Conservation (phyloP, 2,888 invertebrate species). For the Pterostichus niger region DNA sequence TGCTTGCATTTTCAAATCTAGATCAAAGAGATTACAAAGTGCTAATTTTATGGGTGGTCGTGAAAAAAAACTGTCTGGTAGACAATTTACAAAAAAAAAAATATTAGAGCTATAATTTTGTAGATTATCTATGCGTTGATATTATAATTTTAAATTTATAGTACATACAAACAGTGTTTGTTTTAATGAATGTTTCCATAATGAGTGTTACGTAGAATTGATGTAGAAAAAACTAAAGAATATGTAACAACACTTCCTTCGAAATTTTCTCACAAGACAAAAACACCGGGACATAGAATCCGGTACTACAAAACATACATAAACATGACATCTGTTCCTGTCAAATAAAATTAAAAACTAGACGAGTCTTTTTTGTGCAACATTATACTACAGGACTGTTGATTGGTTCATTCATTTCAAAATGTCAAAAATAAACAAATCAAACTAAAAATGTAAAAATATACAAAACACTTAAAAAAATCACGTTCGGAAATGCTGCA, state of each 20-base stretch:
- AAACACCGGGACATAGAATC: constrained; percentile 43
- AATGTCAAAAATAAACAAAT: constrained; percentile 14
- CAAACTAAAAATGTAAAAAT: neutral
- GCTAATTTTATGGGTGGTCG: neutral
- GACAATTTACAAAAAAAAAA: no score
- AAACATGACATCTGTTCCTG: constrained; percentile 40
- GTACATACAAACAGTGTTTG: neutral
- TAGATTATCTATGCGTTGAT: neutral
- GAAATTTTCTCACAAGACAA: constrained; percentile 48
- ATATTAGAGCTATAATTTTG: no score
- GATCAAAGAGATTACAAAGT: neutral
- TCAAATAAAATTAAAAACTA: constrained; percentile 8
- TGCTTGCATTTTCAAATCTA: no score
- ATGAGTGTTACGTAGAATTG: constrained; percentile 28
- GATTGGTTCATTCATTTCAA: neutral
- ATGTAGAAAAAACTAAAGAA: constrained; percentile 24
- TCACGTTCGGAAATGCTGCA: constrained; percentile 29
- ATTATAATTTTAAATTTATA: constrained; percentile 35
- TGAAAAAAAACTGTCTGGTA: no score
- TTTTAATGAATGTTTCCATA: constrained; percentile 39
- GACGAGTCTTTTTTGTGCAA: neutral
- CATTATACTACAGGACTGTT: neutral
- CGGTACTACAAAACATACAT: constrained; percentile 41
- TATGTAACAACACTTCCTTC: constrained; percentile 36
- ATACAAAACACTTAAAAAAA: constrained; percentile 17